Base-by-base conservation (phyloP, 2,888 invertebrate species). In the Mylabris sibirica region DNA sequence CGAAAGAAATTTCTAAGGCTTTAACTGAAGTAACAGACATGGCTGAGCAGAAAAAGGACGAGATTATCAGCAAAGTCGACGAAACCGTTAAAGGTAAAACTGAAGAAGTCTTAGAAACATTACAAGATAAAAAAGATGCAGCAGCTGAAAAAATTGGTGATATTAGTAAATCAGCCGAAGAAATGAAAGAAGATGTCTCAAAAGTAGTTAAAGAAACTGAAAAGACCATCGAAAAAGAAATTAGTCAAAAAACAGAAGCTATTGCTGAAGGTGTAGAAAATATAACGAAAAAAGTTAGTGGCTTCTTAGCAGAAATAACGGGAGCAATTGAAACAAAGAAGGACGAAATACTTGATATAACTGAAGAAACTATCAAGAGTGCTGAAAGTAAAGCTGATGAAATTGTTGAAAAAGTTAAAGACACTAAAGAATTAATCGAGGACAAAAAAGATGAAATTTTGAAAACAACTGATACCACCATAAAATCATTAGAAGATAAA, bases 51-150 rank as follows among this genome's bases (percentile, higher is more conserved):
- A 41, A 41, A 14, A 41, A 41, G 14, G 41, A 41, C 14, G 41
- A 41, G 2, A n/a, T 41, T 38, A 14, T 38, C 14, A 14, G 3
- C 14, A 38, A 38, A 38, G 12, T 14, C 14, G 38, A 38, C 57
- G 65, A 66, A 86, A 67, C 76, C 85, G 14, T 87, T 85, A 1
- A 86, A 84, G 8, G 38, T 38, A 77, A 68, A 44, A 30, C 59
- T 26, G 64, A 66, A 34, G 57, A 67, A 53, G 17, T 17, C 1
- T 9, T 14, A 14, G 22, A 68, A 30, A 22, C 61, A 61, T 22
- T 41, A n/a, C 57, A 66, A 44, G 38, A 30, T 11, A 41, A 63
- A 61, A 62, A 34, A 22, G 49, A 35, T 30, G 30, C 60, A 59
- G 57, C 35, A 44, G 30, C n/a, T 30, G 41, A 65, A 12, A 17